These are phyloP conservation scores for Agelas oroides DNA, from an alignment of 37 sponge, comb jelly and placozoan species.

Conservation along the genomic window DNA sequence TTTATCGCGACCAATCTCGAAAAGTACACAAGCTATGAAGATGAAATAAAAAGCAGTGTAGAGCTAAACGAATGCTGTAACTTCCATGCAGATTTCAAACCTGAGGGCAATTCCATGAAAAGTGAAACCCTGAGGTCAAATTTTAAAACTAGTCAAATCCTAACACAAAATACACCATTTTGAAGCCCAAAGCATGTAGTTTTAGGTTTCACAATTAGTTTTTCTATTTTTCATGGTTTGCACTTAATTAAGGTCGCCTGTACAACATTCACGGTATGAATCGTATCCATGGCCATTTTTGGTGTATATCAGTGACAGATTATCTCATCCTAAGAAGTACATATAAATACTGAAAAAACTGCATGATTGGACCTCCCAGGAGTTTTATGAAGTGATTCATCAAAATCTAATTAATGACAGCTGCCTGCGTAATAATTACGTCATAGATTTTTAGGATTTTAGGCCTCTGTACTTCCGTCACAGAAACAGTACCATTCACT, in stretches of 20 bases:
- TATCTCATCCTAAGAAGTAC: conserved; percentile 11
- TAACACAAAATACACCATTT: conserved; percentile 1
- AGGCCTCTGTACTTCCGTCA: conserved; percentile 14
- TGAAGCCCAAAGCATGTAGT: conserved; percentile 15
- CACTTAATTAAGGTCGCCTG: conserved; percentile 9
- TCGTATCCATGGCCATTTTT: conserved; percentile 12
- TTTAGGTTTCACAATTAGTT: background rate
- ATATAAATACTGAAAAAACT: conserved; percentile 1
- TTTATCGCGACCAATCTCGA: too few species aligned
- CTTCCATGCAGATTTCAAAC: too few species aligned
- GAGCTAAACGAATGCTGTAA: too few species aligned
- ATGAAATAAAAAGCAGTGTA: too few species aligned
- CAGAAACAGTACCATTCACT: conserved; percentile 10
- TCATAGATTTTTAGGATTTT: conserved; percentile 7
- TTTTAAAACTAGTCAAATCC: conserved; percentile 23
- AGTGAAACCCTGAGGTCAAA: conserved; percentile 27
- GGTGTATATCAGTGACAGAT: background rate
- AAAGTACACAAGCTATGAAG: too few species aligned
- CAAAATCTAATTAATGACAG: conserved; percentile 18
- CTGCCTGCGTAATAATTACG: conserved; percentile 2
- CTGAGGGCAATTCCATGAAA: conserved; percentile 32
- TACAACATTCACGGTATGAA: background rate
- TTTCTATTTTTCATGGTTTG: conserved; percentile 14
- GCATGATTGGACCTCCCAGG: conserved; percentile 19
- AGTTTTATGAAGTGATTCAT: conserved; percentile 1